These are phyloP conservation scores for Plagiodera versicolora DNA, from an alignment of 2,888 invertebrate genomes.

Conservation along the genomic window DNA sequence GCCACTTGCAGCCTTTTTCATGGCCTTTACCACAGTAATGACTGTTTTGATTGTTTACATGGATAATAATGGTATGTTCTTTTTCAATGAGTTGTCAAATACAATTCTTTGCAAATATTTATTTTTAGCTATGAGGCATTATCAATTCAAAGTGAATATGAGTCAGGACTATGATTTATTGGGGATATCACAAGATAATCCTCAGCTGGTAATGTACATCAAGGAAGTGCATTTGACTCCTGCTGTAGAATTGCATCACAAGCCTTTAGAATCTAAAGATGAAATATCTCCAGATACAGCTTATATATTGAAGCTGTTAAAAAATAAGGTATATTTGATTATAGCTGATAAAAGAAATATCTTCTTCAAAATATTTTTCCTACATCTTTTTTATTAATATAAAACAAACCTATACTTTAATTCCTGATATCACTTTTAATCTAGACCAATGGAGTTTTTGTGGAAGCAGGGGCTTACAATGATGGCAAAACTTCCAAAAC, in stretches of 20 bases:
- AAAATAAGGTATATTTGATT: conserved; percentile 52
- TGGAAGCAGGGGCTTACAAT: conserved; percentile 67
- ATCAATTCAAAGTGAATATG: conserved; percentile 80
- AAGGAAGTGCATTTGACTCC: conserved; percentile 68
- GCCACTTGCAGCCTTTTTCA: conserved; percentile 72
- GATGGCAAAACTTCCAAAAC: conserved; percentile 66
- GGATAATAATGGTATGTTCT: conserved; percentile 72
- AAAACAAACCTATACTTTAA: too few relatives aligned
- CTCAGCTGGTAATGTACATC: conserved; percentile 73
- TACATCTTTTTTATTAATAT: too few relatives aligned
- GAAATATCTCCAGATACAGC: conserved; percentile 57
- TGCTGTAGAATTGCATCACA: conserved; percentile 55
- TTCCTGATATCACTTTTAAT: too few relatives aligned
- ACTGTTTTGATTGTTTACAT: conserved; percentile 76
- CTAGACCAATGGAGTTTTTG: conserved; percentile 71
- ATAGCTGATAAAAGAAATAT: conserved; percentile 51
- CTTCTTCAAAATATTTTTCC: too few relatives aligned
- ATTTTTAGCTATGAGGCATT: conserved; percentile 66
- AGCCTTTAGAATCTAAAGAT: conserved; percentile 44
- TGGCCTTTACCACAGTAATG: conserved; percentile 81
- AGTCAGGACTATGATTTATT: conserved; percentile 75
- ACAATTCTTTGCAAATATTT: conserved; percentile 9
- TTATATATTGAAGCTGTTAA: conserved; percentile 54
- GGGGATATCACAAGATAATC: conserved; percentile 74
- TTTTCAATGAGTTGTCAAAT: neutral